phyloP scores from a whole-genome alignment of 2,888 invertebrate species.

The Drosophila bunnanda region DNA sequence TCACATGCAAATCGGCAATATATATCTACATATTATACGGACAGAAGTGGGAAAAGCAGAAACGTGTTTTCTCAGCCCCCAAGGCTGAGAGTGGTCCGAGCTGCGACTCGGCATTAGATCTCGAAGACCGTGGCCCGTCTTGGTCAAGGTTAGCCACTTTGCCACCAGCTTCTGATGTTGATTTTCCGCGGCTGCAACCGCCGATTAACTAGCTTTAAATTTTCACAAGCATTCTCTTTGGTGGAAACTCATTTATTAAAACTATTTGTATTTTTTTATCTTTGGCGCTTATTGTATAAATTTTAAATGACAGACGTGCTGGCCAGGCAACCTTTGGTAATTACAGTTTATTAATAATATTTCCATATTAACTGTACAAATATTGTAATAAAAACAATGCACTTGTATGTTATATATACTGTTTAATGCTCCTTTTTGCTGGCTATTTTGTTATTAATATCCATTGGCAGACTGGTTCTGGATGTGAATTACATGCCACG shows the following conservation, averaged over 20 bases:
- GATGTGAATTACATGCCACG: constrained; percentile 22
- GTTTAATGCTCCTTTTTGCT: constrained; percentile 11
- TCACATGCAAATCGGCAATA: constrained; percentile 41
- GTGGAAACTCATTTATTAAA: constrained; percentile 49
- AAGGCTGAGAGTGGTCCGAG: constrained; percentile 42
- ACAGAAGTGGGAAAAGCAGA: constrained; percentile 46
- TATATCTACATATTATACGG: constrained; percentile 7
- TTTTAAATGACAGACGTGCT: constrained; percentile 24
- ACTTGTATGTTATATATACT: background rate
- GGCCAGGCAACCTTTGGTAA: constrained; percentile 26
- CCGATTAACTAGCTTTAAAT: constrained; percentile 21
- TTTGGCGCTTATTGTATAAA: constrained; percentile 15
- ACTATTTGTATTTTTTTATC: constrained; percentile 15
- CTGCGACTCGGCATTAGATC: constrained; percentile 25
- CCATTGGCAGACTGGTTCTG: constrained; percentile 39
- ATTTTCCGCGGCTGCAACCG: constrained; percentile 1
- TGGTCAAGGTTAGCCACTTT: constrained; percentile 26
- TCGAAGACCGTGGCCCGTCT: constrained; percentile 35
- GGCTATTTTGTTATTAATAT: constrained; percentile 61
- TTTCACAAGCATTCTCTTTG: constrained; percentile 10
- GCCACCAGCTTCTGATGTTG: background rate
- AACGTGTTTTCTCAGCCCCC: constrained; percentile 56
- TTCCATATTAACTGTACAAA: constrained; percentile 42
- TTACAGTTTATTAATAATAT: constrained; percentile 47
- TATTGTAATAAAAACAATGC: constrained; percentile 21